A percentile compares a stretch with the other conserved stretches of the same genome.
phyloP scores from a whole-genome alignment of 1,140 invertebrate genomes.

The Apolygus lucorum region DNA sequence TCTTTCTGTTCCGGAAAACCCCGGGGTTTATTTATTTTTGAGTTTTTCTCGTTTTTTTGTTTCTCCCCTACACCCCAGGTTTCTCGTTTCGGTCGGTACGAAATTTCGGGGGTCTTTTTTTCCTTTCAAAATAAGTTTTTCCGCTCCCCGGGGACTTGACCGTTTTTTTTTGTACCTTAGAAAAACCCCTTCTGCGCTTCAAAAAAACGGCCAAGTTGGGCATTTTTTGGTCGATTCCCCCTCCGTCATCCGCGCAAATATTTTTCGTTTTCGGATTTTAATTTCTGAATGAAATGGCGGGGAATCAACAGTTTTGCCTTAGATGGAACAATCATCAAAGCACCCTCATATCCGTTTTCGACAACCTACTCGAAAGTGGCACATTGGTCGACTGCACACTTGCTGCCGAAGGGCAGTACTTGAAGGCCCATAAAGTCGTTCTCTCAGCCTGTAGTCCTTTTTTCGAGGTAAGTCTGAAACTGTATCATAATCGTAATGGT shows the following conservation, averaged over 20 bases:
- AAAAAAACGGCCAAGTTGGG: neutral
- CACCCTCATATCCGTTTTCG: slow-evolving; percentile 84
- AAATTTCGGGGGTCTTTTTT: no score
- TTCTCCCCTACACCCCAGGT: no score
- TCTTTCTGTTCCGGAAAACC: neutral
- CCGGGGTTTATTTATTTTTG: slow-evolving; percentile 15
- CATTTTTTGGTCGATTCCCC: neutral
- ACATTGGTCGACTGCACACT: slow-evolving; percentile 87
- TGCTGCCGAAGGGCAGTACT: slow-evolving; percentile 79
- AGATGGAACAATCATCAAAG: slow-evolving; percentile 92
- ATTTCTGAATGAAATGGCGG: slow-evolving; percentile 25
- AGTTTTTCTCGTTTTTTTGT: slow-evolving; percentile 24
- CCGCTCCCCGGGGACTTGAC: neutral
- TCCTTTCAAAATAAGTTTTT: no score
- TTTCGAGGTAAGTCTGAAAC: slow-evolving; percentile 74
- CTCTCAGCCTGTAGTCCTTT: slow-evolving; percentile 90
- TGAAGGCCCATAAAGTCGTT: slow-evolving; percentile 89
- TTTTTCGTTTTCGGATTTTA: neutral
- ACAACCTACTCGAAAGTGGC: slow-evolving; percentile 79
- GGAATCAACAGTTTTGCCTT: slow-evolving; percentile 58
- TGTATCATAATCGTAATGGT: no score
- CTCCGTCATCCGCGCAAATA: neutral
- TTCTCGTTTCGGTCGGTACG: no score
- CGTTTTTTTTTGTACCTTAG: slow-evolving; percentile 21
- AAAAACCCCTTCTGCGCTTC: slow-evolving; percentile 7